Base-by-base conservation (phyloP, 2,113 vertebrate species). In the Phoxinus phoxinus region DNA sequence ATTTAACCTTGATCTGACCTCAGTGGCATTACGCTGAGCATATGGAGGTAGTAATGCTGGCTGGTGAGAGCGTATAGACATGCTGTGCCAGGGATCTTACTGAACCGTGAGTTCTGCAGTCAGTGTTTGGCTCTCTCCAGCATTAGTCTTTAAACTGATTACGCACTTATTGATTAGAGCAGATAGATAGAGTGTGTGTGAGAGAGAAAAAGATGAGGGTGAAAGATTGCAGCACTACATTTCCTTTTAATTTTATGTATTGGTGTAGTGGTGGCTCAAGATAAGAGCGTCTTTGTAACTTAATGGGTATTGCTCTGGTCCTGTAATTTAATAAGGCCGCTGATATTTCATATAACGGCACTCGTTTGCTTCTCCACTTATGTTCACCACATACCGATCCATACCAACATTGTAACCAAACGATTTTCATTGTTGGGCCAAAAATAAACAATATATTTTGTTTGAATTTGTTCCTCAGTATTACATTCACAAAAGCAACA, bases 111-210 rank as follows among this genome's bases (percentile, higher is more conserved):
- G 63, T 32, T 11, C 37, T 71, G n/a, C 12, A 30, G 27, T 80
- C 74, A 84, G 75, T 15, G n/a, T 30, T 86, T 85, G 74, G 15
- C n/a, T 85, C n/a, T 6, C 23, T 53, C 44, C 65, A 53, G 75
- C 58, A 51, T 27, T 56, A 15, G 69, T 82, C 72, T 78, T 84
- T 73, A 79, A 74, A 84, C 81, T 84, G 78, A 84, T 86, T 84
- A 65, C 23, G 35, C 82, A 72, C 37, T 90, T 84, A 87, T 81
- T 85, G 80, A 87, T 85, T 58, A 79, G 44, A 83, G 80, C n/a
- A 32, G 79, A 78, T 78, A 25, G 69, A 78, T 48, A 19, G 67
- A 32, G 74, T 46, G 81, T 9, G 65, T 58, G 81, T 56, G 53
- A 27, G 46, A 27, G 46, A 37, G 46, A 76, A 10, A 59, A 17